phyloP scores from a whole-genome alignment of 2,888 invertebrate genomes.

The Norana najaformis region DNA sequence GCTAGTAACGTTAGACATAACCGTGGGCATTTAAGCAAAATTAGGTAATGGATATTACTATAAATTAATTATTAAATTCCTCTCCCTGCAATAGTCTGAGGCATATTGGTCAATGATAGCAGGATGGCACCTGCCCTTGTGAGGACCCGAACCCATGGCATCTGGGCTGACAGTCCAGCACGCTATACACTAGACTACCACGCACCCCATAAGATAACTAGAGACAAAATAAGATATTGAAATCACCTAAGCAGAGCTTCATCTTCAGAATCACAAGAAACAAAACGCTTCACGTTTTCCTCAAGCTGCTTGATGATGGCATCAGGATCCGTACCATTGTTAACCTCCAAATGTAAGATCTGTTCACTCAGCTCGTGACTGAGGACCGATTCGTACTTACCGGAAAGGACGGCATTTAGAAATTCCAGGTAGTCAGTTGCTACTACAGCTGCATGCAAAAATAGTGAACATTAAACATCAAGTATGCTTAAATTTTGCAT shows the following conservation, averaged over 20 bases:
- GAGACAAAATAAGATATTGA: neutral
- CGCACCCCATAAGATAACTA: too few relatives aligned
- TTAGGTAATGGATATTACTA: too few relatives aligned
- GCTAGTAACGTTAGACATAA: too few relatives aligned
- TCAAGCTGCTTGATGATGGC: neutral
- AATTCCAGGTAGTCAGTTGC: neutral
- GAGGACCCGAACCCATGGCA: too few relatives aligned
- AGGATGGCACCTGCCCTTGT: too few relatives aligned
- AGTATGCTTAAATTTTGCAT: neutral
- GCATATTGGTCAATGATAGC: too few relatives aligned
- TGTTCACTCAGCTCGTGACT: neutral
- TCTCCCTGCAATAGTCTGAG: too few relatives aligned
- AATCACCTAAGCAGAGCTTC: neutral
- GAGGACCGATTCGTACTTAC: neutral
- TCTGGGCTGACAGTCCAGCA: too few relatives aligned
- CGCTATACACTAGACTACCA: neutral
- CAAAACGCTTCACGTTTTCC: neutral
- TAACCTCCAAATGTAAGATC: neutral
- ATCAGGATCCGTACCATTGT: neutral
- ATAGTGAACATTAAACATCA: neutral
- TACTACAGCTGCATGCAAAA: neutral
- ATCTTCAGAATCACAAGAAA: neutral
- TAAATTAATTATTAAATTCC: too few relatives aligned
- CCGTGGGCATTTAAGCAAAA: too few relatives aligned
- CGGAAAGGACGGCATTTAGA: neutral